Evolutionary conservation across 2,888 invertebrate genomes (phyloP), one percentile per base, ranked within the genome.

Genomic region (Furcula furcula): DNA sequence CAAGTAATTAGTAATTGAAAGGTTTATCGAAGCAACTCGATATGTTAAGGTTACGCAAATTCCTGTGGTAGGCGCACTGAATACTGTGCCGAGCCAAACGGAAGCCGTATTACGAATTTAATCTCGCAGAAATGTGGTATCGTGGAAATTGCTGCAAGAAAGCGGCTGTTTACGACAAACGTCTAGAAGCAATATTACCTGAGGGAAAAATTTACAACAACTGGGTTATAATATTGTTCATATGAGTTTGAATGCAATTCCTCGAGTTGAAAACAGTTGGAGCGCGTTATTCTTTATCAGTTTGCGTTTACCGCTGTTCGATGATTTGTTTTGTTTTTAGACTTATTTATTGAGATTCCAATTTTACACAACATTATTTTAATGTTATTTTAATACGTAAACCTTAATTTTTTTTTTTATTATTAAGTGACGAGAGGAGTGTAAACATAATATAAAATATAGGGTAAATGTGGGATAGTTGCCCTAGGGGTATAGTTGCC

Each of bases 71-170:
- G 76, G 77, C 61, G 69, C 73, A 66, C 52, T 73, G 76, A 74
- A 75, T 77, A 75, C 73, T 62, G 69, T 65, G 62, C 66, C 40
- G 72, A 73, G 79, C 68, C 73, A 74, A 77, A 74, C 76, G 68
- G 75, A 75, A 73, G 72, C 68, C 74, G 73, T 78, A 80, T 80
- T 83, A 80, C 80, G 79, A 84, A 82, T 86, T 86, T 86, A 86
- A 86, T 86, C 83, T 84, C 78, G 76, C 76, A 79, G 80, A 84
- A 83, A 82, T 84, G 85, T 74, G 81, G 78, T 83, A 81, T 77
- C 73, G 77, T 67, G 73, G 75, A 75, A 78, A 82, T 82, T 83
- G 85, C 79, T 66, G 70, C 76, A 73, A 75, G 76, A 72, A 71
- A 75, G 68, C 67, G 63, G 55, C 73, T 82, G 79, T 83, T 81